A percentile compares a stretch with the other conserved stretches of the same genome.
Conservation (phyloP, 2,797 vertebrate species). For the Myripristis murdjan region DNA sequence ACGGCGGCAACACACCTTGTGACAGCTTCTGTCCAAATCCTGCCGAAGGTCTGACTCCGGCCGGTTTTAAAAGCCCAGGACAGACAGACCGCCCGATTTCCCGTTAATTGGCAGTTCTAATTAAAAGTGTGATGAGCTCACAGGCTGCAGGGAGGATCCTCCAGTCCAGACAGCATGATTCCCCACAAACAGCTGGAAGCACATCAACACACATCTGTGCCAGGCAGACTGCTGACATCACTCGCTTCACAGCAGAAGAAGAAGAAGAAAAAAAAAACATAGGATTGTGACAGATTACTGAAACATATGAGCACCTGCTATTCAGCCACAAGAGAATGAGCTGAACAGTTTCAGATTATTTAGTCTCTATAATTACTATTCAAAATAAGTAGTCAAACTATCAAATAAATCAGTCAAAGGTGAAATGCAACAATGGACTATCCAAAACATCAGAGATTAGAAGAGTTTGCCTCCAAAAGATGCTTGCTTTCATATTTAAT, state of each 20-base stretch:
- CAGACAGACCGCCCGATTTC: constrained; percentile 36
- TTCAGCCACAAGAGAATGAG: constrained; percentile 29
- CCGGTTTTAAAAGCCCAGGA: constrained; percentile 73
- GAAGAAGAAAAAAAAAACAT: constrained; percentile 9
- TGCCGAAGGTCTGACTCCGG: constrained; percentile 16
- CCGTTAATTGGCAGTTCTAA: constrained; percentile 68
- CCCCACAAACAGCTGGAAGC: constrained; percentile 76
- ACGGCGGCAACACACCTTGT: constrained; percentile 38
- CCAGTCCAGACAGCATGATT: constrained; percentile 63
- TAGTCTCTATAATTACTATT: not conserved
- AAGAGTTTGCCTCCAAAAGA: too few species aligned
- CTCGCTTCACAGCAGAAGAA: constrained; percentile 42
- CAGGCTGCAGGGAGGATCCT: constrained; percentile 72
- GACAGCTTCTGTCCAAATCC: constrained; percentile 34
- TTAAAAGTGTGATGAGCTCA: constrained; percentile 78
- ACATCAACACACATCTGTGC: constrained; percentile 73
- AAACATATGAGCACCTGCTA: constrained; percentile 9
- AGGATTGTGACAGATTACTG: not conserved
- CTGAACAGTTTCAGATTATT: constrained; percentile 5
- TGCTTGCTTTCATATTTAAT: too few species aligned
- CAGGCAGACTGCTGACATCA: constrained; percentile 72
- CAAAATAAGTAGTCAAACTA: not conserved
- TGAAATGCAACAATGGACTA: too few species aligned
- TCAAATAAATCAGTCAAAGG: too few species aligned
- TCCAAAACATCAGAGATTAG: too few species aligned